Evolutionary conservation across 2,113 vertebrate species (phyloP).

Genomic region (Silurus meridionalis): DNA sequence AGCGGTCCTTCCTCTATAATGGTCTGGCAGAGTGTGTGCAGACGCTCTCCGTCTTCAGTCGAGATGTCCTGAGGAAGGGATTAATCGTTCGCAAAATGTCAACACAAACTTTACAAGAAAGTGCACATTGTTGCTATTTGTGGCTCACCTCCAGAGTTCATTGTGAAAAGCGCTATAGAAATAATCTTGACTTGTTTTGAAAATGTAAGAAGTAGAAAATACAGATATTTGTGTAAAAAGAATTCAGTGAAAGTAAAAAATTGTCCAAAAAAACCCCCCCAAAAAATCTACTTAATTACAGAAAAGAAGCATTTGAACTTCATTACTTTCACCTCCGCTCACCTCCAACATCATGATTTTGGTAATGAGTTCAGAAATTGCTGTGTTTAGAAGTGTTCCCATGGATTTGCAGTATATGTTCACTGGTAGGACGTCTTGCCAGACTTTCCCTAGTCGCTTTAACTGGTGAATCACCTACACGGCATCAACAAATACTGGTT

Average conservation of each 20-base stretch:
- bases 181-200: no score
- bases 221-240: no score
- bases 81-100: background rate
- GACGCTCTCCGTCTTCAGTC: conserved; percentile 85
- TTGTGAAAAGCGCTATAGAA: no score
- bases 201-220: no score
- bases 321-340: conserved; percentile 19
- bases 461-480: conserved; percentile 90
- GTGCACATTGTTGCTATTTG: background rate
- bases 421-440: conserved; percentile 93
- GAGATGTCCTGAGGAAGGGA: conserved; percentile 75
- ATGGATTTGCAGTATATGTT: conserved; percentile 93
- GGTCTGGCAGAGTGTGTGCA: conserved; percentile 84
- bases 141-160: no score
- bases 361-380: conserved; percentile 80
- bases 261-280: no score
- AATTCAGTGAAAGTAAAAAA: no score
- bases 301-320: no score
- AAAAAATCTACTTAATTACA: no score
- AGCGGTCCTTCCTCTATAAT: conserved; percentile 88
- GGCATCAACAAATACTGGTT: background rate
- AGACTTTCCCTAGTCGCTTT: conserved; percentile 87
- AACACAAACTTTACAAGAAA: background rate
- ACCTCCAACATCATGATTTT: conserved; percentile 91
- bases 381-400: conserved; percentile 88